Percentiles rank a stretch among this genome's conserved stretches.
Conservation (phyloP, 92 coral and sea anemone genomes). For the Bergia puertoricense region DNA sequence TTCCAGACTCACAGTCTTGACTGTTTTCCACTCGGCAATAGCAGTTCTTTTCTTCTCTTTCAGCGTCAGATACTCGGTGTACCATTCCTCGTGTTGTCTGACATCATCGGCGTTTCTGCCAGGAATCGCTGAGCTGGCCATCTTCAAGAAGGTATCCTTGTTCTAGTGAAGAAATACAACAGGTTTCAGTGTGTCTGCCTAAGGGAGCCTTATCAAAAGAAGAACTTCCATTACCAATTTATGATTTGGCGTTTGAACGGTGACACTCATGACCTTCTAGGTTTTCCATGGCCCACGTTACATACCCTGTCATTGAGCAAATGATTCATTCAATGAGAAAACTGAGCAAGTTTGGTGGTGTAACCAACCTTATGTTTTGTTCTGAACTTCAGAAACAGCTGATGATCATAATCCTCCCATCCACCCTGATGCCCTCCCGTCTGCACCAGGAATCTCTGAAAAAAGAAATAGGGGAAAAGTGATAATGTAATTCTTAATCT, state of each 20-base stretch:
- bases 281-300: neutral
- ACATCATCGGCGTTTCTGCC: slow-evolving; percentile 85
- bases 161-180: slow-evolving; percentile 49
- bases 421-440: slow-evolving; percentile 98
- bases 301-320: neutral
- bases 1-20: slow-evolving; percentile 66
- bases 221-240: neutral
- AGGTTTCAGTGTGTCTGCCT: neutral
- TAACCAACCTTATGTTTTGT: slow-evolving; percentile 75
- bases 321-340: neutral
- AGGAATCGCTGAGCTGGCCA: slow-evolving; percentile 79
- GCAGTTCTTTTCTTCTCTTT: slow-evolving; percentile 87
- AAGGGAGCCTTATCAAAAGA: no score
- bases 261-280: neutral
- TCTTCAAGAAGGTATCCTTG: slow-evolving; percentile 71
- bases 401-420: slow-evolving; percentile 98
- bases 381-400: slow-evolving; percentile 82
- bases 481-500: neutral
- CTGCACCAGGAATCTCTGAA: slow-evolving; percentile 86
- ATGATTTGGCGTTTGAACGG: neutral
- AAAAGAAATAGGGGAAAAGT: neutral
- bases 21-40: slow-evolving; percentile 84
- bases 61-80: slow-evolving; percentile 79
- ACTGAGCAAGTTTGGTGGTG: neutral
- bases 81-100: slow-evolving; percentile 96